Evolutionary conservation across 2,797 vertebrate genomes (phyloP).

Genomic region (Telmatherina bonti): DNA sequence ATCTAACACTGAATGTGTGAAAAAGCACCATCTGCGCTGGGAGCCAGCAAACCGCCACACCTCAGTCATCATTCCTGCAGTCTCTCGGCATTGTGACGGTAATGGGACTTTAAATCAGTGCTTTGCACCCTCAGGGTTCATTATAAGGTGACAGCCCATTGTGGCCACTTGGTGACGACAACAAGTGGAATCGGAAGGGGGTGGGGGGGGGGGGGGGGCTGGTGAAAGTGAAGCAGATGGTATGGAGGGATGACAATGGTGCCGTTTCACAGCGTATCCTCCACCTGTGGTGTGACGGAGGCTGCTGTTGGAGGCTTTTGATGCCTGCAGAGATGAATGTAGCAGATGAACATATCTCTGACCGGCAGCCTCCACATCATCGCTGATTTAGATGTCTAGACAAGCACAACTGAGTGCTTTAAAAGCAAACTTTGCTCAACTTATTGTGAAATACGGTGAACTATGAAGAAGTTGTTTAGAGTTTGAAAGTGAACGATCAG

Average conservation of each 20-base stretch:
- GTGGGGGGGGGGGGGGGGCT: too few species aligned
- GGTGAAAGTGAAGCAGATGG: slow-evolving; percentile 72
- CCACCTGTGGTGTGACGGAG: slow-evolving; percentile 72
- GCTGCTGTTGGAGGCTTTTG: slow-evolving; percentile 62
- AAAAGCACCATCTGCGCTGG: slow-evolving; percentile 73
- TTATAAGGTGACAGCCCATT: slow-evolving; percentile 75
- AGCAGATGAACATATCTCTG: slow-evolving; percentile 64
- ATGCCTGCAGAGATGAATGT: slow-evolving; percentile 66
- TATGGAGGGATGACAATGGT: slow-evolving; percentile 61
- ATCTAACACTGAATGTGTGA: slow-evolving; percentile 56
- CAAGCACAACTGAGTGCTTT: slow-evolving; percentile 33
- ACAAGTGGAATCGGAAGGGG: slow-evolving; percentile 54
- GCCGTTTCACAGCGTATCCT: slow-evolving; percentile 73
- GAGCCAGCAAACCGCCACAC: slow-evolving; percentile 48
- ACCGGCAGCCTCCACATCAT: slow-evolving; percentile 49
- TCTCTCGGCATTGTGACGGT: slow-evolving; percentile 61
- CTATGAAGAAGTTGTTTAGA: neutral
- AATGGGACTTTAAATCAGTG: slow-evolving; percentile 82
- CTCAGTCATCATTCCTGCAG: slow-evolving; percentile 68
- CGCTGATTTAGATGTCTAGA: slow-evolving; percentile 69
- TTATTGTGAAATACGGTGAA: slow-evolving; percentile 5
- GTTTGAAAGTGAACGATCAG: neutral
- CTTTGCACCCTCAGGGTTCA: slow-evolving; percentile 73
- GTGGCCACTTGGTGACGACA: slow-evolving; percentile 64
- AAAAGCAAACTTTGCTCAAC: slow-evolving; percentile 51